Conservation (phyloP, 2,888 invertebrate species). For the Andrena bucephala region DNA sequence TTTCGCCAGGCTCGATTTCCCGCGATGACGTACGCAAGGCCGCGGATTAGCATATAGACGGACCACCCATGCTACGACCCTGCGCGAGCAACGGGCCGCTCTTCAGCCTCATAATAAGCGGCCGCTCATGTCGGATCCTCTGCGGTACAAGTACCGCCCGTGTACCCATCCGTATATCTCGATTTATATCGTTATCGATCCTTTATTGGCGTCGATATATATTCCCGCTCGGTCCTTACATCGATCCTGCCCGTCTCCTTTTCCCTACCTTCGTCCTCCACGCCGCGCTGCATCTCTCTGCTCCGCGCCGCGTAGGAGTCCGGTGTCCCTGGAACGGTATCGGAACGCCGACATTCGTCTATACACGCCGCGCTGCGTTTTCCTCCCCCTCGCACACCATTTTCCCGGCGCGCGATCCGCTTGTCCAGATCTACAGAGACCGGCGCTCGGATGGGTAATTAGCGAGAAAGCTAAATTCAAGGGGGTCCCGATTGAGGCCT, state of each 20-base stretch:
- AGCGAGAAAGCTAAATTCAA: neutral
- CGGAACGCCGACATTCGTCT: slow-evolving; percentile 27
- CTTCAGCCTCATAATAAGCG: slow-evolving; percentile 81
- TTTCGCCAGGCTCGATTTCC: slow-evolving; percentile 60
- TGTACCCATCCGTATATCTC: slow-evolving; percentile 84
- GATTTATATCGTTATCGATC: slow-evolving; percentile 85
- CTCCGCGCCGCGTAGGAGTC: slow-evolving; percentile 55
- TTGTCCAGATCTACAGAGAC: slow-evolving; percentile 55
- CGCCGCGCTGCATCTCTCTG: slow-evolving; percentile 3
- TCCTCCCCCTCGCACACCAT: neutral
- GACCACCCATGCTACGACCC: slow-evolving; percentile 84
- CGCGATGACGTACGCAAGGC: slow-evolving; percentile 53
- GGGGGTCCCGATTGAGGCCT: neutral
- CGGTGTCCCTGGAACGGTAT: slow-evolving; percentile 54
- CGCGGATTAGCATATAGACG: slow-evolving; percentile 79
- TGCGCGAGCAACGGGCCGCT: slow-evolving; percentile 75
- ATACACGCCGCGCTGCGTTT: slow-evolving; percentile 9
- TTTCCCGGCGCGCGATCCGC: slow-evolving; percentile 35
- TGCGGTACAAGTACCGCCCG: slow-evolving; percentile 82
- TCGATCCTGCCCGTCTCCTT: slow-evolving; percentile 58
- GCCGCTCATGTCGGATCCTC: slow-evolving; percentile 81
- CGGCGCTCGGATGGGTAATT: neutral
- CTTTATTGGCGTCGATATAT: slow-evolving; percentile 83
- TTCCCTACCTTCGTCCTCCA: slow-evolving; percentile 12
- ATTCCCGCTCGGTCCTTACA: slow-evolving; percentile 71